Base-by-base conservation (phyloP, 2,888 invertebrate genomes). In the Eupithecia tripunctaria region DNA sequence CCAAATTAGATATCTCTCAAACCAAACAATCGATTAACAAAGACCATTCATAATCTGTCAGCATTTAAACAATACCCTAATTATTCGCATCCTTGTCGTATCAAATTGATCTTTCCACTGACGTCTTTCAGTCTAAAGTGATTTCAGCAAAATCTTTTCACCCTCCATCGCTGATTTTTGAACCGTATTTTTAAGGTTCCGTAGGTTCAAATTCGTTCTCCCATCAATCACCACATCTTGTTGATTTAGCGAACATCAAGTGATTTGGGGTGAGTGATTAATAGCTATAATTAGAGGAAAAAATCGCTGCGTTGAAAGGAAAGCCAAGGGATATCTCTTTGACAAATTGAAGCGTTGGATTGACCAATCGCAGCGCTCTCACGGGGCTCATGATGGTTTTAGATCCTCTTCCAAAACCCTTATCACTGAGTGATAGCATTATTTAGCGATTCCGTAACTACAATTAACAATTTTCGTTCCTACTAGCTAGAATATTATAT, bases 201-300 rank as follows among this genome's bases (percentile, higher is more conserved):
- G 29, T 71, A 71, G 69, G 69, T 71, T 38, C 62, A 74, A 69
- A 69, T 59, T 71, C 63, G 14, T 14, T 69, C 10, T 29, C 21
- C 38, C 72, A 78, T 76, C 71, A 76, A 76, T 78, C 74, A 74
- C 69, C 32, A 67, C 67, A 65, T 71, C 74, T 74, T 74, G 74
- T 71, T 75, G 68, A 74, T 72, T 63, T 43, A 65, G 71, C 66
- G n/a, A 38, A 36, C 64, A 64, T 64, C 64, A 64, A 64, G 64
- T 64, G 64, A 64, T 64, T 64, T 38, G 64, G 63, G 38, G 64
- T n/a, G 64, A 64, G 36, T 64, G 64, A 64, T 64, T 64, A 64
- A 64, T 64, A 38, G 64, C 38, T 64, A 38, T 64, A 64, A 38
- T 64, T 64, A 64, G 62, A 64, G 15, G 64, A 25, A 64, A 41